Conservation (phyloP, 2,797 vertebrate genomes). For the Lagocephalus sceleratus region DNA sequence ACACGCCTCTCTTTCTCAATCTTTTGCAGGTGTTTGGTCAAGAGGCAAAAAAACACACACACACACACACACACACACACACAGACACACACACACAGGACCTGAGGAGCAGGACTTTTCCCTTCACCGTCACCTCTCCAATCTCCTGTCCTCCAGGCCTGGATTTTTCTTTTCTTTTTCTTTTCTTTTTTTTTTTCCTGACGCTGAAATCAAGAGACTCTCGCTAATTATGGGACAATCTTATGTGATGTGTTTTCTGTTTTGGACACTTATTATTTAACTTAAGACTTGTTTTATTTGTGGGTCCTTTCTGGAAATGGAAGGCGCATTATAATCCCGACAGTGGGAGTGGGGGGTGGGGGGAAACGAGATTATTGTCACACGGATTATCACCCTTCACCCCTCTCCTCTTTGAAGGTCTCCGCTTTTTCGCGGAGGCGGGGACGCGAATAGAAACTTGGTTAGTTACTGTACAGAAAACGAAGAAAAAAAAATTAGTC, state of each 20-base stretch:
- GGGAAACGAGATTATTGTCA: constrained; percentile 78
- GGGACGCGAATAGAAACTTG: constrained; percentile 85
- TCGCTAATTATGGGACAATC: constrained; percentile 80
- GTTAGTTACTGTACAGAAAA: constrained; percentile 83
- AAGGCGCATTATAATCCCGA: constrained; percentile 88
- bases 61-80: constrained; percentile 45
- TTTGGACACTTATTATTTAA: constrained; percentile 98
- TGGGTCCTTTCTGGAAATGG: constrained; percentile 90
- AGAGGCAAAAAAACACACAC: constrained; percentile 69
- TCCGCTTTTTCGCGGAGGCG: constrained; percentile 94
- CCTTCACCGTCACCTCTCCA: constrained; percentile 19
- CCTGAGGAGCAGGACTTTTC: constrained; percentile 74
- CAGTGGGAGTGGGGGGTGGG: constrained; percentile 82
- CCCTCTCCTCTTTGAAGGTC: constrained; percentile 69
- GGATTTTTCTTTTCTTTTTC: constrained; percentile 56
- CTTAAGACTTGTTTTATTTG: constrained; percentile 83
- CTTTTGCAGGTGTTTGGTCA: constrained; percentile 97
- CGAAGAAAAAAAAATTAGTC: constrained; percentile 61
- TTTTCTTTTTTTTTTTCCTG: constrained; percentile 29
- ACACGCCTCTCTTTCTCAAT: constrained; percentile 90
- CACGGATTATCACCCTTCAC: constrained; percentile 64
- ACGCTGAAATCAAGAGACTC: constrained; percentile 79
- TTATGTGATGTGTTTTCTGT: constrained; percentile 83
- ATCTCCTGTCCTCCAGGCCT: constrained; percentile 71
- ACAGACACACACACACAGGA: constrained; percentile 51